Evolutionary conservation across 2,113 vertebrate genomes (phyloP).

Genomic region (Cettia cetti): DNA sequence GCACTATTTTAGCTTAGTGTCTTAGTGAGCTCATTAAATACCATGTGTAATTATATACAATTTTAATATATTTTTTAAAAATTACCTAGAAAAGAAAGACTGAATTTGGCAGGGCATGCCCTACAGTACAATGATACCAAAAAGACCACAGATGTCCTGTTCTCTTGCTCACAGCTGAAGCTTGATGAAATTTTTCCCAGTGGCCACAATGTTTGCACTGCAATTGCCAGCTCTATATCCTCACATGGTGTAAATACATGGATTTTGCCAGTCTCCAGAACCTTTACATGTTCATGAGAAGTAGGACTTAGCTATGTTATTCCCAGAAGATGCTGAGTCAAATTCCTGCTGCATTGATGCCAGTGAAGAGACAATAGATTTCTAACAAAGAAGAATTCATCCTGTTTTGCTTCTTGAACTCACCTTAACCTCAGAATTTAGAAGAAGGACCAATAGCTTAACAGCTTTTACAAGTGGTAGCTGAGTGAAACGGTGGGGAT

Average conservation of each 20-base stretch:
- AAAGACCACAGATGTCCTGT: neutral
- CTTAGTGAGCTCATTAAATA: neutral
- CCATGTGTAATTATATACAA: neutral
- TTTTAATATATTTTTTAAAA: neutral
- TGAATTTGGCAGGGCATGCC: neutral
- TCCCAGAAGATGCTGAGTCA: neutral
- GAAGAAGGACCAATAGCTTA: neutral
- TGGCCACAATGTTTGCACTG: neutral
- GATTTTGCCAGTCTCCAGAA: neutral
- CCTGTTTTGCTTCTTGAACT: neutral
- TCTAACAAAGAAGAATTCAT: neutral
- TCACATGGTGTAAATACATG: neutral
- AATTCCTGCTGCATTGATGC: neutral
- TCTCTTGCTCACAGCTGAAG: neutral
- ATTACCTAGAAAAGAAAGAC: neutral
- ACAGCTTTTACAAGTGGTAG: neutral
- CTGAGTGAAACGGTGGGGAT: neutral
- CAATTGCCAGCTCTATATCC: neutral
- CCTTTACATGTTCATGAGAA: neutral
- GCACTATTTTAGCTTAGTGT: neutral
- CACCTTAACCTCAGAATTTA: neutral
- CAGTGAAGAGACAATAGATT: neutral
- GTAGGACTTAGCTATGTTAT: neutral
- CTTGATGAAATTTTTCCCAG: neutral
- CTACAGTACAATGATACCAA: fast-evolving